These are phyloP conservation scores for Morus bassanus DNA, from an alignment of 2,797 vertebrate species.

Conservation along the genomic window DNA sequence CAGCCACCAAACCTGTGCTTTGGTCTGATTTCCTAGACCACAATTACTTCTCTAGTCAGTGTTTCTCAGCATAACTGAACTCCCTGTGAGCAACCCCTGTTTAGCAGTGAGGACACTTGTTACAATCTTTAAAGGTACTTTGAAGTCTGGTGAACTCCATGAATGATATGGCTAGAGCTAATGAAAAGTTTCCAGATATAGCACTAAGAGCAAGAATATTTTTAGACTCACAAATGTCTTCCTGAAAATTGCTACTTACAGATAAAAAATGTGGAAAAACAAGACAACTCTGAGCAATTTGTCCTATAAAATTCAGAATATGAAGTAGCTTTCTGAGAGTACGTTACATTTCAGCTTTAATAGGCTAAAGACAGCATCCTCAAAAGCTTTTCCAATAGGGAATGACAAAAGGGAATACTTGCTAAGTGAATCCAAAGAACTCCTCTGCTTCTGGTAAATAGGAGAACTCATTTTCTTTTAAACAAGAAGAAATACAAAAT, in stretches of 20 bases:
- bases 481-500: neutral
- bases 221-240: neutral
- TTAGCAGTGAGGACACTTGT: neutral
- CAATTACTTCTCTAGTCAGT: neutral
- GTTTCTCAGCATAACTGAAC: neutral
- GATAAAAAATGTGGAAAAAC: neutral
- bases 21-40: neutral
- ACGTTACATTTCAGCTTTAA: neutral
- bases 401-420: neutral
- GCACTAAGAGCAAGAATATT: neutral
- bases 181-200: neutral
- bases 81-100: neutral
- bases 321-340: neutral
- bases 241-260: neutral
- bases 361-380: neutral
- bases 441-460: neutral
- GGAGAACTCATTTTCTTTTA: neutral
- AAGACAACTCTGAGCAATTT: neutral
- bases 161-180: neutral
- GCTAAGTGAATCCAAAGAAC: neutral
- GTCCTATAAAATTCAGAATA: neutral
- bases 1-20: neutral
- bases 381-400: neutral
- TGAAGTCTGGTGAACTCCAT: neutral
- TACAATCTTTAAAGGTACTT: neutral